These are phyloP conservation scores for Merops nubicus DNA, from an alignment of 2,113 vertebrate species.

Conservation along the genomic window DNA sequence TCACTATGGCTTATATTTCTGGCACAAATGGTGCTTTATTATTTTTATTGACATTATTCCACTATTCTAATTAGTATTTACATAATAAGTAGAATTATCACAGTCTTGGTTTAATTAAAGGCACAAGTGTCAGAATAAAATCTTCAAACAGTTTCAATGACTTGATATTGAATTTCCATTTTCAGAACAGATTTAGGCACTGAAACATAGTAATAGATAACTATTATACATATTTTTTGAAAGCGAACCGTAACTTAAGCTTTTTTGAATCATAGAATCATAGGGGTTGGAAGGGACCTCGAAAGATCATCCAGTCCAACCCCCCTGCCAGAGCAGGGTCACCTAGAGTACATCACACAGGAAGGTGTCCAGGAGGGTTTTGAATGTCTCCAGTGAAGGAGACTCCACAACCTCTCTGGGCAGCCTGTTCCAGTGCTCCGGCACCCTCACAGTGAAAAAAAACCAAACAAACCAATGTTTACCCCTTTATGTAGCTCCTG, in stretches of 20 bases:
- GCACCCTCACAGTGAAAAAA: too few species aligned
- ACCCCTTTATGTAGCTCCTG: background rate
- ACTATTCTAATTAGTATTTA: background rate
- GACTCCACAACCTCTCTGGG: too few species aligned
- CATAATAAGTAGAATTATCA: background rate
- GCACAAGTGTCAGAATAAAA: background rate
- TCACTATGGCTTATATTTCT: background rate
- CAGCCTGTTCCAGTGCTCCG: too few species aligned
- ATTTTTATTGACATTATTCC: background rate
- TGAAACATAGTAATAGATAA: background rate
- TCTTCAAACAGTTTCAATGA: background rate
- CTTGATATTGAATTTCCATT: background rate
- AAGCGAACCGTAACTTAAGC: background rate
- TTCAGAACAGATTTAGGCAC: background rate
- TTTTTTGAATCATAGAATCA: too few species aligned
- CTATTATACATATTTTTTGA: background rate
- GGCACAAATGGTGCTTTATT: background rate
- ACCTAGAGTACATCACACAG: too few species aligned
- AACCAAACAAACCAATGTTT: too few species aligned
- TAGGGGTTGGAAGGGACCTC: too few species aligned
- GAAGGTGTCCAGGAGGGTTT: too few species aligned
- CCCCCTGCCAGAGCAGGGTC: too few species aligned
- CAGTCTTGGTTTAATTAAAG: background rate
- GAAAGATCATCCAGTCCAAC: too few species aligned
- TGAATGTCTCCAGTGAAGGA: too few species aligned